Evolutionary conservation across 2,888 invertebrate genomes (phyloP), one percentile per base, ranked within the genome.

Genomic region (Drosophila kuntzei): DNA sequence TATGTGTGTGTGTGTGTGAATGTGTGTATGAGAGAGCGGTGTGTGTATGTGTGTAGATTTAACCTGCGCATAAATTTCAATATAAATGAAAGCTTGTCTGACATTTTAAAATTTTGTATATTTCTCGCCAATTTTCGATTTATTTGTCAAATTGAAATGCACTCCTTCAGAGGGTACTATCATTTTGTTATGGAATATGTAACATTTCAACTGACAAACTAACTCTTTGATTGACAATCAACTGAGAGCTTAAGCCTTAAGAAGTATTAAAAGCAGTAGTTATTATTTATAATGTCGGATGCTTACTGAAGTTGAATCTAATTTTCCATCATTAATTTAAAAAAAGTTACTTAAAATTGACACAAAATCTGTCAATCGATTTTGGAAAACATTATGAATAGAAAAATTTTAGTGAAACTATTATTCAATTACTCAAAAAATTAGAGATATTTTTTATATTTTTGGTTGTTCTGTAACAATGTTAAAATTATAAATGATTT

Each of bases 51-150:
- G 61, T 61, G 46, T 67, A 39, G 61, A 68, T 68, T 69, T 86
- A 86, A 77, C 74, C 83, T 86, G 86, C 77, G 86, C 88, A 83
- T 83, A 86, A 83, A 88, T 83, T 83, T 86, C 80, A 86, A 88
- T 83, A 72, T 60, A 72, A 88, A 88, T 88, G 77, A 86, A 88
- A 77, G 80, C 63, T 64, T 72, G 77, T 67, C 69, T 64, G 69
- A 47, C 64, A 49, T 66, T 80, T 61, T 44, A 41, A 71, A 60
- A 60, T 76, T 50, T 32, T 60, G 59, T 37, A 27, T 63, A 68
- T 72, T 76, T 65, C 60, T 55, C 67, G 54, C 62, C 73, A 70
- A 57, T 69, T 72, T 69, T 72, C 59, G 65, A 69, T 77, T 59
- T 76, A 64, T 64, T 53, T 67, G 59, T 67, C 71, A 75, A 47